phyloP scores from a whole-genome alignment of 2,113 vertebrate genomes.

The Macquaria australasica region DNA sequence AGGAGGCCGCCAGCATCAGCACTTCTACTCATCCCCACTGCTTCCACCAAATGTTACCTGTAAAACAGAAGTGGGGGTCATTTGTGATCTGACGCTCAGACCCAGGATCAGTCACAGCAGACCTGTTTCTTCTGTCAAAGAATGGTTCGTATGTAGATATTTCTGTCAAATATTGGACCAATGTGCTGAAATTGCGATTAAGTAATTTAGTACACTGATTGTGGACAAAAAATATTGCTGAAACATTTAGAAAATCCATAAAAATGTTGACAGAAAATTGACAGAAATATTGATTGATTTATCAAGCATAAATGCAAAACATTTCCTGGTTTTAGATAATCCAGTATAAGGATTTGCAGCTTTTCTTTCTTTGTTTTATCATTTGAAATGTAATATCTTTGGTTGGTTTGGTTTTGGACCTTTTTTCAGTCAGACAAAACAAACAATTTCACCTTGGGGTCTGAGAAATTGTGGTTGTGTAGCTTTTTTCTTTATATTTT shows the following conservation, averaged over 20 bases:
- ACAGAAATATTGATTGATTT: too few relatives aligned
- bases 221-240: too few relatives aligned
- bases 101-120: conserved; percentile 4
- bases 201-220: too few relatives aligned
- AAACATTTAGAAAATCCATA: background rate
- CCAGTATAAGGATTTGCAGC: background rate
- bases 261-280: background rate
- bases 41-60: conserved; percentile 43
- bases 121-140: background rate
- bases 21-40: conserved; percentile 40
- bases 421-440: background rate
- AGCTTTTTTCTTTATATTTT: background rate
- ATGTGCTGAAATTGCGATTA: background rate
- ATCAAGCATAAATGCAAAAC: background rate
- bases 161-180: background rate
- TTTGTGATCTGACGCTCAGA: conserved; percentile 15
- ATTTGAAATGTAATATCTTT: background rate
- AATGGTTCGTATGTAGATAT: background rate
- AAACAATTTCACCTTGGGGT: background rate
- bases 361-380: background rate
- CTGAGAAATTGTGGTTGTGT: background rate
- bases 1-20: conserved; percentile 47
- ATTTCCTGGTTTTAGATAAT: background rate
- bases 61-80: conserved; percentile 26
- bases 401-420: background rate